phyloP scores from a whole-genome alignment of 2,113 vertebrate species.

The Xenopus tropicalis region UCB_Xtro_10.0 CM004443.2:138216001-138216500 shows the following conservation, averaged over 20 bases:
- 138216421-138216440: too few relatives aligned
- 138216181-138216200: neutral
- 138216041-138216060: conserved; percentile 5
- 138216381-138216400: too few relatives aligned
- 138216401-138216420: too few relatives aligned
- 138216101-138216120: neutral
- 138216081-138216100: neutral
- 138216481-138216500: too few relatives aligned
- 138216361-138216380: too few relatives aligned
- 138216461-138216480: too few relatives aligned
- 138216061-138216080: conserved; percentile 23
- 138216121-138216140: neutral
- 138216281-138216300: neutral
- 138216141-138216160: conserved; percentile 14
- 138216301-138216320: neutral
- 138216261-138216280: neutral
- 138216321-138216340: too few relatives aligned
- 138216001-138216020: conserved; percentile 33
- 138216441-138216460: too few relatives aligned
- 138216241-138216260: conserved; percentile 9
- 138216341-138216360: too few relatives aligned
- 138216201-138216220: conserved; percentile 9
- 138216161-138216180: neutral
- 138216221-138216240: conserved; percentile 26
- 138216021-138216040: conserved; percentile 11